These are phyloP conservation scores for Pristionchus maxplancki DNA, from an alignment of 2,888 invertebrate species.

Conservation along the genomic window DNA sequence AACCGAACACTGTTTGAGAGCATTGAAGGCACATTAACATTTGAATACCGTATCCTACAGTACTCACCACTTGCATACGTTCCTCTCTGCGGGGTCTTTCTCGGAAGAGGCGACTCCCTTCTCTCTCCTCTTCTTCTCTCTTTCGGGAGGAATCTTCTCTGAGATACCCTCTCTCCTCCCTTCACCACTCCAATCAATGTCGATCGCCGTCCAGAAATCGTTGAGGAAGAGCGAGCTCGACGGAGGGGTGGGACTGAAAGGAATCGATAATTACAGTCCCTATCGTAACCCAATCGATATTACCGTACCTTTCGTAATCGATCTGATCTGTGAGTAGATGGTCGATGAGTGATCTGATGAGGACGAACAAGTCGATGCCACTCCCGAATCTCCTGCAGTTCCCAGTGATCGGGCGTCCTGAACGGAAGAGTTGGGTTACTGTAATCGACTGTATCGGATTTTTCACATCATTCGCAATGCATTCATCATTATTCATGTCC, in stretches of 20 bases:
- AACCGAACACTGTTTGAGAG: no score
- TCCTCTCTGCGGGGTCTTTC: not conserved
- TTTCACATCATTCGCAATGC: not conserved
- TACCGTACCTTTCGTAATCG: not conserved
- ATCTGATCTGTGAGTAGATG: not conserved
- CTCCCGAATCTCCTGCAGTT: constrained; percentile 19
- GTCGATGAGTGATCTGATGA: not conserved
- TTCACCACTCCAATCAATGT: not conserved
- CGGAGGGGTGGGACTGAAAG: not conserved
- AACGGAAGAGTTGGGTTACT: not conserved
- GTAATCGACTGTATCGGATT: not conserved
- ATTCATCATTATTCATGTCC: not conserved
- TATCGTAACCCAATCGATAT: not conserved
- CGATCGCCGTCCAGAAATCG: not conserved
- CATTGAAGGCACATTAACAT: no score
- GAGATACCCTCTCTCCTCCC: not conserved
- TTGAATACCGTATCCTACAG: not conserved
- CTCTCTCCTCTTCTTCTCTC: constrained; percentile 16
- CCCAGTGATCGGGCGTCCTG: not conserved
- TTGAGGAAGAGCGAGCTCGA: not conserved
- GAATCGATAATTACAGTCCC: not conserved
- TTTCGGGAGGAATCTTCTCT: not conserved
- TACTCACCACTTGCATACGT: constrained; percentile 40
- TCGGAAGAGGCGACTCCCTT: not conserved
- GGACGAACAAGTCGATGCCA: not conserved